Percentiles rank a stretch among this genome's conserved stretches.
Evolutionary conservation across 2,888 invertebrate species (phyloP).

Genomic region (Oligia strigilis): DNA sequence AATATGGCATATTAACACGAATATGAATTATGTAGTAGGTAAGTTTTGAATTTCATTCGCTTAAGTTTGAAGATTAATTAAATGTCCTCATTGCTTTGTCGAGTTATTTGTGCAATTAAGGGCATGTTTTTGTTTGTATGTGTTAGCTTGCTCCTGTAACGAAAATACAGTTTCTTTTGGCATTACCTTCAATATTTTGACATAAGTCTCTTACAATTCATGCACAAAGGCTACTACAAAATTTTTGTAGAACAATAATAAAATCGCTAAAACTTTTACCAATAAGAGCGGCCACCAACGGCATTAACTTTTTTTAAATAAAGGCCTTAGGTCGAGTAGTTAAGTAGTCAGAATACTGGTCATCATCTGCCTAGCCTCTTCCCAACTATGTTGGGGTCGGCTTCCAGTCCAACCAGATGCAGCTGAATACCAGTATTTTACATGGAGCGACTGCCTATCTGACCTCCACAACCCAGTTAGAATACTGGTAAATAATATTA

Average conservation of each 20-base stretch:
- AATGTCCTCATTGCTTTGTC: slow-evolving; percentile 4
- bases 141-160: neutral
- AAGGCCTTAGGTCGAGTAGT: neutral
- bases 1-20: slow-evolving; percentile 22
- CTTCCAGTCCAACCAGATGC: too few species aligned
- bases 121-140: neutral
- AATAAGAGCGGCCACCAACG: neutral
- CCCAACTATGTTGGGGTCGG: too few species aligned
- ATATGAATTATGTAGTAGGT: neutral
- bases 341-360: neutral
- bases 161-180: neutral
- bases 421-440: too few species aligned
- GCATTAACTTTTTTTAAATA: slow-evolving; percentile 12
- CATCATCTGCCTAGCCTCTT: too few species aligned
- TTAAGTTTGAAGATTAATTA: slow-evolving; percentile 5
- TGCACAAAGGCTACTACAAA: too few species aligned
- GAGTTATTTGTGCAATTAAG: slow-evolving; percentile 1
- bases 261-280: neutral
- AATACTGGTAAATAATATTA: neutral
- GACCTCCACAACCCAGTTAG: too few species aligned
- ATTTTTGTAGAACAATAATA: too few species aligned
- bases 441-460: too few species aligned
- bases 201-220: neutral
- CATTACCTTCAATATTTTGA: slow-evolving; percentile 1
- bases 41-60: slow-evolving; percentile 9